phyloP scores from a whole-genome alignment of 2,888 invertebrate genomes.

The Linnaemya tessellans region DNA sequence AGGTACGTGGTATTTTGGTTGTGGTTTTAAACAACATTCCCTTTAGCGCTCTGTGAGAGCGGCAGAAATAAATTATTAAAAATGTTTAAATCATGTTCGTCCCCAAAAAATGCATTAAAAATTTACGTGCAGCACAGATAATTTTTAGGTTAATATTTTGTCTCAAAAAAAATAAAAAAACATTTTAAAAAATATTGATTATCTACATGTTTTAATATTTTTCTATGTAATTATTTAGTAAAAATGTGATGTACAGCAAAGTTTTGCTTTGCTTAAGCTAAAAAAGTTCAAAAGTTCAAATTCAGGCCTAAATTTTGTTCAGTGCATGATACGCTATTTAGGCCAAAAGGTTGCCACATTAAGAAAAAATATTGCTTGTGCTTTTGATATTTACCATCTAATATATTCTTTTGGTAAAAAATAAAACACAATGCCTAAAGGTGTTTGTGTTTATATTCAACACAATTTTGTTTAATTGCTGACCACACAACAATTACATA shows the following conservation, averaged over 20 bases:
- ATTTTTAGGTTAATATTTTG: constrained; percentile 19
- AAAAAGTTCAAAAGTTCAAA: constrained; percentile 42
- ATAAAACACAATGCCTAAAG: not conserved
- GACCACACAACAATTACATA: constrained; percentile 51
- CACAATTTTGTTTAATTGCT: constrained; percentile 43
- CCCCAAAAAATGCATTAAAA: constrained; percentile 50
- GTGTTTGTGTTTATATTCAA: not conserved
- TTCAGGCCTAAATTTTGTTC: constrained; percentile 14
- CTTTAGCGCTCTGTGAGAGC: not conserved
- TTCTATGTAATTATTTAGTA: constrained; percentile 25
- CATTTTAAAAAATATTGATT: not conserved
- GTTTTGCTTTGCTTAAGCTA: constrained; percentile 45
- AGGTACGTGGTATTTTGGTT: constrained; percentile 37
- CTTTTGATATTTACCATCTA: constrained; percentile 10
- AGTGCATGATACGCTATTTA: constrained; percentile 21
- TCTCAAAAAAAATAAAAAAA: constrained; percentile 5
- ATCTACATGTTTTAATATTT: not conserved
- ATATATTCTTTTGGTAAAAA: constrained; percentile 42
- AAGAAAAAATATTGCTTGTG: not conserved
- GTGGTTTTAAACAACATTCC: not conserved
- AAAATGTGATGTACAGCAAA: constrained; percentile 14
- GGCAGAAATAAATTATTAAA: not conserved
- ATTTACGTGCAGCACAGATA: constrained; percentile 58
- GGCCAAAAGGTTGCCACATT: constrained; percentile 31
- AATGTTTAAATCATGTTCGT: constrained; percentile 55